Base-by-base conservation (phyloP, 2,797 vertebrate species). In the Dallia pectoralis region DNA sequence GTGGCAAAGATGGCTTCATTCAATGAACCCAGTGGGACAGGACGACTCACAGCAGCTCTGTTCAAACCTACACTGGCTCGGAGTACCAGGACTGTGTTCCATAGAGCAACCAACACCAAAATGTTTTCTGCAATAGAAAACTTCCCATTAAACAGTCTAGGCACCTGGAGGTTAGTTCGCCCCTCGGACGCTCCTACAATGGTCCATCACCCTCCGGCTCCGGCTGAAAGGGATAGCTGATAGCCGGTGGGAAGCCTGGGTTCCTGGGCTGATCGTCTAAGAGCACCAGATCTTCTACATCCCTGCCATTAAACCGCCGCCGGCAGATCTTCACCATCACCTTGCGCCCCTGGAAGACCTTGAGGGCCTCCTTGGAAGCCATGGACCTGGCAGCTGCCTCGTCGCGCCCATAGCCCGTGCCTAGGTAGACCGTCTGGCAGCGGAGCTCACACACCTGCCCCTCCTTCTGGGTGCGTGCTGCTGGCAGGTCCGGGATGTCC, bases 361-460 rank as follows among this genome's bases (percentile, higher is more conserved):
- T 99, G 6, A 99, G 84, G 59, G 97, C 97, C 87, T 99, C 97
- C 80, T 98, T 96, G 3, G 97, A 97, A 74, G 97, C 97, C 90
- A 98, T 96, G 1, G 96, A 95, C 87, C 92, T 94, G 83, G 97
- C 96, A 8, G 95, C 96, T 16, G 95, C 87, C 86, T 97, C 97
- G 11, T 96, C 97, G 4, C 96, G 95, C 15, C 97, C 97, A 49
- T 98, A 99, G 32, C 97, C 97, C 1, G 97, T 99, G 72, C 97
- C 97, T 88, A 99, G 84, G 92, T 98, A 99, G 51, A 97, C 96
- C 63, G 93, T 93, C 86, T 95, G 95, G 87, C 96, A 98, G 82
- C 96, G 95, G 77, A 98, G 92, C 89, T 99, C 97, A 40, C 97
- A 99, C 80, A 98, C 97, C 76, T 98, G 95, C 69, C 95, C 98